Evolutionary conservation across 2,113 vertebrate genomes (phyloP), one percentile per base, ranked within the genome.

Genomic region (Lagenorhynchus albirostris): DNA sequence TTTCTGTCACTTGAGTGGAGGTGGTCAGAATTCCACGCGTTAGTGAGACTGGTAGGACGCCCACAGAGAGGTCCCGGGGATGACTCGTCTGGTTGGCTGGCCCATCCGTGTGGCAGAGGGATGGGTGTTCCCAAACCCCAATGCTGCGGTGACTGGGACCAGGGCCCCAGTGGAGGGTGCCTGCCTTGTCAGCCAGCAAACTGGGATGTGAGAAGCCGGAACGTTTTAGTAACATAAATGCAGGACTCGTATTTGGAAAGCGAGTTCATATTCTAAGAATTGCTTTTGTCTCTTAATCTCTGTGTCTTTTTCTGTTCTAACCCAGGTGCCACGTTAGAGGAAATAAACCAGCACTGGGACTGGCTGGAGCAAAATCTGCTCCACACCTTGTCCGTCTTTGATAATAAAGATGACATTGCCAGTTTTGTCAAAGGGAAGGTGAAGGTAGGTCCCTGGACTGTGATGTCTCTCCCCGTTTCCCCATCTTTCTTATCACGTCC

Each of bases 381-480:
- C 2, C 99, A 99, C 87, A 99, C 99, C 21, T 98, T 99, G 97
- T 99, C 99, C 1, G 99, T 99, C 74, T 99, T 99, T 97, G 99
- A 99, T 97, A 99, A 99, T 98, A 99, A 99, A 96, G 99, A 99
- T n/a, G 99, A 99, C 93, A 99, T 99, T 25, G 98, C 99, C 97
- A 99, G 99, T 96, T 99, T 99, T 81, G 99, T 99, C 83, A 99
- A 98, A 96, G 99, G 99, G 36, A 99, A 99, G 98, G 99, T 99
- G 76, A 99, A 99, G 99, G 99, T 99, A 98, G 84, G 97, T 90
- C 12, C 26, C 2, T 41, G 33, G 36, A 6, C 38, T 68, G 25
- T 2, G 4, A n/a, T 1, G 7, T 76, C 62, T 53, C 29, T 80
- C 33, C 13, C 1, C 2, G 0, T 20, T 8, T 84, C 36, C 6